Percentiles rank a stretch among this genome's conserved stretches.
Evolutionary conservation across 2,888 invertebrate species (phyloP).

Genomic region (Drosophila robusta): DNA sequence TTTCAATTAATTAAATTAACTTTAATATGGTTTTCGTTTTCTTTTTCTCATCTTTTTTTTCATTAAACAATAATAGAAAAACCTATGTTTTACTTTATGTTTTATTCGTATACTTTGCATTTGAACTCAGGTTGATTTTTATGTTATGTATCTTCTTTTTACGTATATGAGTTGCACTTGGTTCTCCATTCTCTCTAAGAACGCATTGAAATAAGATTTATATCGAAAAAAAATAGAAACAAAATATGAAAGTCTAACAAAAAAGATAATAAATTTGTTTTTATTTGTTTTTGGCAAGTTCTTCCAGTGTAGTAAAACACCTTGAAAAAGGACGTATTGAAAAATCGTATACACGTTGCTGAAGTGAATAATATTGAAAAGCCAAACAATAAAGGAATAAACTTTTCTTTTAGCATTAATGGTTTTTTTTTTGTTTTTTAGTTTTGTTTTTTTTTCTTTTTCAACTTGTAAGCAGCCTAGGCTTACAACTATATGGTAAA

Average conservation of each 20-base stretch:
- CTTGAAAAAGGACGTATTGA: slow-evolving; percentile 75
- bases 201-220: slow-evolving; percentile 44
- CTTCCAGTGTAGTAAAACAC: slow-evolving; percentile 68
- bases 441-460: slow-evolving; percentile 14
- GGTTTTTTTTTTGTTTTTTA: slow-evolving; percentile 14
- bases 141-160: slow-evolving; percentile 63
- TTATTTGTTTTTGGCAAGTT: slow-evolving; percentile 68
- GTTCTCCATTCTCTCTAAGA: slow-evolving; percentile 45
- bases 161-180: slow-evolving; percentile 78
- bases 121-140: slow-evolving; percentile 85
- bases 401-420: slow-evolving; percentile 36
- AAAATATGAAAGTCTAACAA: slow-evolving; percentile 50
- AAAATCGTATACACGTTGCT: slow-evolving; percentile 78
- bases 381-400: slow-evolving; percentile 48
- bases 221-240: slow-evolving; percentile 25
- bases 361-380: slow-evolving; percentile 60
- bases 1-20: slow-evolving; percentile 75
- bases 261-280: slow-evolving; percentile 37
- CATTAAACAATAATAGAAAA: slow-evolving; percentile 72
- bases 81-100: slow-evolving; percentile 69
- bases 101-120: slow-evolving; percentile 85
- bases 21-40: slow-evolving; percentile 59
- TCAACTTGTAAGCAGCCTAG: slow-evolving; percentile 65
- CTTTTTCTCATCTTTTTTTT: slow-evolving; percentile 39
- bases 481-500: slow-evolving; percentile 63